Conservation (phyloP, 1,140 invertebrate genomes). For the Heliconius melpomene region DNA sequence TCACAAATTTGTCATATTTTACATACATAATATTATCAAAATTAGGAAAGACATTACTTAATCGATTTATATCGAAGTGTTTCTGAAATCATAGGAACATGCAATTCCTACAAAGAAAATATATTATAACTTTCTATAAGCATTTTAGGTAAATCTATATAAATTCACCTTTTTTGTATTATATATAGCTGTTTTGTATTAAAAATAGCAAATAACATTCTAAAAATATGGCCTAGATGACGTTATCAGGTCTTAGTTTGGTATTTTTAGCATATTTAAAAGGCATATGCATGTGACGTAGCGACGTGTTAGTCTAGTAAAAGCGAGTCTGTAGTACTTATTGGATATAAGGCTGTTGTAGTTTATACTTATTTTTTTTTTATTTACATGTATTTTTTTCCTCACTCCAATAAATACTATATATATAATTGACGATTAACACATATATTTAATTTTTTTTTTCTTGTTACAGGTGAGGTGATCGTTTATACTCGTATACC, state of each 20-base stretch:
- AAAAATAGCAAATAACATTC: background rate
- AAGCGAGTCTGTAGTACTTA: background rate
- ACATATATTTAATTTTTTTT: background rate
- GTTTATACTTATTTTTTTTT: no score
- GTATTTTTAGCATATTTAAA: no score
- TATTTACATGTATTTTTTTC: no score
- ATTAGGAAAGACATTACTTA: slow-evolving; percentile 30
- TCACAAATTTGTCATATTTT: slow-evolving; percentile 22
- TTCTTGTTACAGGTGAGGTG: slow-evolving; percentile 31
- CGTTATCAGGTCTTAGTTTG: background rate
- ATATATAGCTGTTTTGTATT: background rate
- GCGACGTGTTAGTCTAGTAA: background rate
- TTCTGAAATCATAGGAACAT: background rate
- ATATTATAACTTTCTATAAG: background rate
- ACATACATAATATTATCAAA: slow-evolving; percentile 26
- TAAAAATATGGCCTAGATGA: background rate
- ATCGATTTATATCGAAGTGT: background rate
- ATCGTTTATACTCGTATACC: background rate
- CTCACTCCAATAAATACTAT: no score
- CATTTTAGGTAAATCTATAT: background rate
- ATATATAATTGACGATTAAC: no score
- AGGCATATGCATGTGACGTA: background rate
- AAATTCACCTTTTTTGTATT: background rate
- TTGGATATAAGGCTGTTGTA: no score
- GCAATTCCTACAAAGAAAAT: background rate